Evolutionary conservation across 2,797 vertebrate species (phyloP).

Genomic region (Sebastes flavidus): DNA sequence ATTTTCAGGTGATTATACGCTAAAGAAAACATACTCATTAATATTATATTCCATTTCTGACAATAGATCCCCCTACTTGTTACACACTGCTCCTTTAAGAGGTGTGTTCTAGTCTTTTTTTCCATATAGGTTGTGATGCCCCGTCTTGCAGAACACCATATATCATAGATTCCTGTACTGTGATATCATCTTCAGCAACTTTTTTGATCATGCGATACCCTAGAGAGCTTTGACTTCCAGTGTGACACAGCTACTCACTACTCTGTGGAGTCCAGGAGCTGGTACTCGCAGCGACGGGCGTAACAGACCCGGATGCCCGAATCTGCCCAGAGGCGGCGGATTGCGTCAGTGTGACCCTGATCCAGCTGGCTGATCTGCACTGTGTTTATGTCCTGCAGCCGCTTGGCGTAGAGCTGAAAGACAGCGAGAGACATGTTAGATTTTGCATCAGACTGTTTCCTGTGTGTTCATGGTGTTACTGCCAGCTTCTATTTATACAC

Average conservation of each 20-base stretch:
- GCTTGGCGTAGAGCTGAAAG: constrained; percentile 71
- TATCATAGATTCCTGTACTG: not conserved
- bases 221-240: not conserved
- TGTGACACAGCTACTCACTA: constrained; percentile 77
- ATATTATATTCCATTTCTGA: no score
- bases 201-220: not conserved
- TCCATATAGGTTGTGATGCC: not conserved
- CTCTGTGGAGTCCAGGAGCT: constrained; percentile 86
- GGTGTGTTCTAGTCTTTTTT: not conserved
- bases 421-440: not conserved
- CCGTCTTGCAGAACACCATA: not conserved
- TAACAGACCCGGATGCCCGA: constrained; percentile 80
- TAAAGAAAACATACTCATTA: no score
- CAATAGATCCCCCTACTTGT: no score
- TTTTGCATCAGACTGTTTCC: not conserved
- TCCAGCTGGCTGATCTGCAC: constrained; percentile 77
- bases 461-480: not conserved
- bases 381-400: constrained; percentile 73
- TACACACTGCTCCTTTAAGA: not conserved
- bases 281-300: constrained; percentile 83
- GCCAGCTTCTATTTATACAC: not conserved
- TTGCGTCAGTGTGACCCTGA: constrained; percentile 63
- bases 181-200: not conserved
- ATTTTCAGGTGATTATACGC: no score
- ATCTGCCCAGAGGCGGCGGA: constrained; percentile 82